Percentiles rank a stretch among this genome's conserved stretches.
Conservation (phyloP, 2,797 vertebrate species). For the Neosilurus mollespiculum region DNA sequence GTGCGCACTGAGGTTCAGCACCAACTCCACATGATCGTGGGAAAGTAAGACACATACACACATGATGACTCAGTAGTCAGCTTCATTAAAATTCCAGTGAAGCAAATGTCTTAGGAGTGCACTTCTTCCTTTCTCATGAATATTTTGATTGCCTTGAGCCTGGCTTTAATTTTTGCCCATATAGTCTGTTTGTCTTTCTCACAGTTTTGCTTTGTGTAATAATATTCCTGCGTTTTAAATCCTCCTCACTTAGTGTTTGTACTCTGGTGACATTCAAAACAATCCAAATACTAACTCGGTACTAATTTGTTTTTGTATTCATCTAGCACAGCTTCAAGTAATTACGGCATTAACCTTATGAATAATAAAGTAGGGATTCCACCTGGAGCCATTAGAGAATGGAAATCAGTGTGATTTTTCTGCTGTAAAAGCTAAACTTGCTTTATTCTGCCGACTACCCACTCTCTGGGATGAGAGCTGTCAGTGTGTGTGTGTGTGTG, state of each 20-base stretch:
- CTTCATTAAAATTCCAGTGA: not conserved
- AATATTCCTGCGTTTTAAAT: constrained; percentile 15
- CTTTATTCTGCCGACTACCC: not conserved
- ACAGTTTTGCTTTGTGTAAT: constrained; percentile 1
- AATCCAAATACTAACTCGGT: constrained; percentile 16
- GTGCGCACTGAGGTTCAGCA: constrained; percentile 91
- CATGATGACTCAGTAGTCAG: not conserved
- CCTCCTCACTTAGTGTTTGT: constrained; percentile 6
- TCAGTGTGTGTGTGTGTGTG: not conserved
- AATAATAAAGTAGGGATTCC: constrained; percentile 30
- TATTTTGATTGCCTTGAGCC: constrained; percentile 47
- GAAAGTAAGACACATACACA: constrained; percentile 79
- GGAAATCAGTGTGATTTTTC: constrained; percentile 11
- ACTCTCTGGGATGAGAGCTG: not conserved
- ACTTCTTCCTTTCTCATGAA: constrained; percentile 16
- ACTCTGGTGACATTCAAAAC: not conserved
- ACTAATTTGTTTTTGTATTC: constrained; percentile 33
- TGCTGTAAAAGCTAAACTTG: constrained; percentile 20
- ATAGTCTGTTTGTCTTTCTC: constrained; percentile 34
- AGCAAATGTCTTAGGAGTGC: not conserved
- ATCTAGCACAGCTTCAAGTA: constrained; percentile 28
- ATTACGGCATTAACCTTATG: constrained; percentile 35
- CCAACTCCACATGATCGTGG: constrained; percentile 89
- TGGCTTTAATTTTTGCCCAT: constrained; percentile 63
- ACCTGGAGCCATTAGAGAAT: constrained; percentile 24